Percentiles rank a stretch among this genome's conserved stretches.
These are phyloP conservation scores for Emydura subglobosa DNA, from an alignment of 2,113 vertebrate genomes.

Conservation along the genomic window DNA sequence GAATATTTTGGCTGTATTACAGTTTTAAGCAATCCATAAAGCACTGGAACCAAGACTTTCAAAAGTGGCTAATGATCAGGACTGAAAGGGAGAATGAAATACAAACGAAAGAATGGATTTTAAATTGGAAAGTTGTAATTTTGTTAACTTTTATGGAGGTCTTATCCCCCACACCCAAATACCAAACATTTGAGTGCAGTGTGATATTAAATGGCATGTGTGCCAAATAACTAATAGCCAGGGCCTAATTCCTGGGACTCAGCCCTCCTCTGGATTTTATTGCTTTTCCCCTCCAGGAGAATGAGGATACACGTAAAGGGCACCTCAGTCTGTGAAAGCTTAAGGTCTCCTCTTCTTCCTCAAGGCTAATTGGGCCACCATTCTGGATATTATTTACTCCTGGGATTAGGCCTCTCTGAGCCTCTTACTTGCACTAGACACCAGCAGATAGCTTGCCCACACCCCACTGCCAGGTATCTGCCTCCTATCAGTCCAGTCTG, in stretches of 20 bases:
- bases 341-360: neutral
- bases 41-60: neutral
- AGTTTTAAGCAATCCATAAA: neutral
- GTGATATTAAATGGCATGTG: neutral
- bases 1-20: neutral
- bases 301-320: no score
- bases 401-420: neutral
- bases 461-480: neutral
- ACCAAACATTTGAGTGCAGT: neutral
- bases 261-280: neutral
- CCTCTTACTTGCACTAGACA: neutral
- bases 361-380: neutral
- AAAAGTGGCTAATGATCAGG: neutral
- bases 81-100: neutral
- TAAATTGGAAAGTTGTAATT: neutral
- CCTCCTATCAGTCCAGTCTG: neutral
- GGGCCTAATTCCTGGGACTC: neutral
- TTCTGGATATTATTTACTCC: neutral
- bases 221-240: neutral
- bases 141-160: neutral
- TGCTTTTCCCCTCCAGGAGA: neutral
- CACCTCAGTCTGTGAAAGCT: neutral
- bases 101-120: neutral
- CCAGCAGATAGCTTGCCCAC: neutral
- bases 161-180: neutral